phyloP scores from a whole-genome alignment of 2,888 invertebrate species.

The Oeneis ivallda region DNA sequence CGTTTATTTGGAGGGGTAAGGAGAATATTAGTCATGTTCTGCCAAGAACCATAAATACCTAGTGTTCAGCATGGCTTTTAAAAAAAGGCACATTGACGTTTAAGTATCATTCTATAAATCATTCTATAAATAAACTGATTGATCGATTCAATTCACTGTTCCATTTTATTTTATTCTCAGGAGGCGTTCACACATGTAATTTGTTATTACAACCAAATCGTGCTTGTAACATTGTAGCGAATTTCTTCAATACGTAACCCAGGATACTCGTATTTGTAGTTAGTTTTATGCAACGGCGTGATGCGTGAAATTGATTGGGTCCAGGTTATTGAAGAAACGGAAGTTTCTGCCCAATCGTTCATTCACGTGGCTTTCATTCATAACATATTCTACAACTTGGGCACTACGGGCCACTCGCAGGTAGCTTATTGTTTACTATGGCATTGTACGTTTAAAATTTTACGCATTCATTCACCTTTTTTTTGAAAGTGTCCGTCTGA shows the following conservation, averaged over 20 bases:
- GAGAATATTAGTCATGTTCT: too few relatives aligned
- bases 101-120: background rate
- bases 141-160: conserved; percentile 6
- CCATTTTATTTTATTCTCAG: conserved; percentile 57
- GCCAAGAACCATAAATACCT: too few relatives aligned
- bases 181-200: conserved; percentile 73
- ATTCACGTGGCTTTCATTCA: conserved; percentile 47
- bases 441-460: conserved; percentile 48
- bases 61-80: background rate
- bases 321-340: conserved; percentile 58
- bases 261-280: conserved; percentile 61
- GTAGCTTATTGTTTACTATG: conserved; percentile 66
- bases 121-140: conserved; percentile 18
- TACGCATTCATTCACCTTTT: conserved; percentile 40
- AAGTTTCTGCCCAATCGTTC: conserved; percentile 59
- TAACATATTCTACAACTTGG: conserved; percentile 57
- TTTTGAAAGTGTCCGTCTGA: conserved; percentile 6
- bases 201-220: conserved; percentile 62
- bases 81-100: background rate
- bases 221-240: conserved; percentile 48
- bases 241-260: conserved; percentile 50
- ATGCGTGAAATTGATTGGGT: conserved; percentile 74
- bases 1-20: too few relatives aligned
- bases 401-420: conserved; percentile 60
- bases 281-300: conserved; percentile 76